Percentiles rank a stretch among this genome's conserved stretches.
Evolutionary conservation across 2,797 vertebrate genomes (phyloP).

Genomic region (Otus scops): DNA sequence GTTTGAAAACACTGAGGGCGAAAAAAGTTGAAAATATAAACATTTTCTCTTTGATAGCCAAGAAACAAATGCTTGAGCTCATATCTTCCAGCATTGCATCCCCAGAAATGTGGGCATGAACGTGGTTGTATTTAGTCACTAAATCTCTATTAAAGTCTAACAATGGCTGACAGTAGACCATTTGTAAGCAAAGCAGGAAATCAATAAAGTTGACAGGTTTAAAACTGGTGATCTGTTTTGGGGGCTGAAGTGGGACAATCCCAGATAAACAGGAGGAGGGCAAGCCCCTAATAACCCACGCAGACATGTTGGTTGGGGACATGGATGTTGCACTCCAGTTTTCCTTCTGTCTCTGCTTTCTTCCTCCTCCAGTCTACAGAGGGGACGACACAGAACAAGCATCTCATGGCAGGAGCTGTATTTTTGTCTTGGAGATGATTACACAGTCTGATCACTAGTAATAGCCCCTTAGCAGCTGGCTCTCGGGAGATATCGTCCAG

Average conservation of each 20-base stretch:
- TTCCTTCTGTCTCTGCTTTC: background rate
- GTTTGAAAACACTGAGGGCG: background rate
- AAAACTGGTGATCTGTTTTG: background rate
- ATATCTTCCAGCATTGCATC: background rate
- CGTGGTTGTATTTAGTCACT: background rate
- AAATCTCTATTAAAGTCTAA: background rate
- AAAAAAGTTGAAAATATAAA: background rate
- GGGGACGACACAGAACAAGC: background rate
- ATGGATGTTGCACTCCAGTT: background rate
- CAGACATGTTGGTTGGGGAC: background rate
- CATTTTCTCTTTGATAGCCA: background rate
- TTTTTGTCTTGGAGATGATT: background rate
- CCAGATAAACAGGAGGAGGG: background rate
- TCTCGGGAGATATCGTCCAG: background rate
- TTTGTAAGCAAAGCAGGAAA: background rate
- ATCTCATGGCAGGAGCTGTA: background rate
- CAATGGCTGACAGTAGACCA: background rate
- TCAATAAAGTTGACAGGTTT: background rate
- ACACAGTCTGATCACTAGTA: background rate
- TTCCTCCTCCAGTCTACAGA: background rate
- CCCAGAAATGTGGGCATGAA: background rate
- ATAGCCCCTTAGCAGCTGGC: background rate
- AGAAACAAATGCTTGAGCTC: background rate
- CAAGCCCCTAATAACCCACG: fast-evolving
- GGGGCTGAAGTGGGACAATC: background rate